Percentiles rank a stretch among this genome's conserved stretches.
phyloP scores from a whole-genome alignment of 2,797 vertebrate genomes.

The Crypturellus tataupa region DNA sequence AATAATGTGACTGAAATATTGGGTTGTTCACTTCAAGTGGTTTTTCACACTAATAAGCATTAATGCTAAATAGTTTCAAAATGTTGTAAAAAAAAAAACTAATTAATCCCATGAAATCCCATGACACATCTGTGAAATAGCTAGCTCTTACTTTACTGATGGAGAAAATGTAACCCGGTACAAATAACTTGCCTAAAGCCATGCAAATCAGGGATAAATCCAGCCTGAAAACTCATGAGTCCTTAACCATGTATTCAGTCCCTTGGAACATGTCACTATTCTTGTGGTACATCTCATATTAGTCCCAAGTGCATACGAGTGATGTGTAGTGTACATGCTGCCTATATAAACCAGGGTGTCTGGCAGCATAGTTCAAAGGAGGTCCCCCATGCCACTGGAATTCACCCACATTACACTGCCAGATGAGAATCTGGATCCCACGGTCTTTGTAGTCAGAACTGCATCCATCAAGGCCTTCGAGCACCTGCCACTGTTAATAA shows the following conservation, averaged over 20 bases:
- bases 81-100: background rate
- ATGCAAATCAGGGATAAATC: background rate
- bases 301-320: background rate
- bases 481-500: background rate
- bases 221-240: background rate
- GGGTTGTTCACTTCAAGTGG: background rate
- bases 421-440: background rate
- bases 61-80: background rate
- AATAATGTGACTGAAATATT: background rate
- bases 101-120: background rate
- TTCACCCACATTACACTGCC: background rate
- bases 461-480: background rate
- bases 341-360: background rate
- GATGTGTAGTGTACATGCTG: background rate
- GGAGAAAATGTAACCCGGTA: background rate
- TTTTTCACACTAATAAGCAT: background rate
- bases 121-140: background rate
- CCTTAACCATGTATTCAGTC: background rate
- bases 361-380: background rate
- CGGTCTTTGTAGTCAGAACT: background rate
- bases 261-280: background rate
- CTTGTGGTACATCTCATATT: accelerated
- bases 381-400: background rate
- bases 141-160: background rate
- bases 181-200: background rate